Percentiles rank a stretch among this genome's conserved stretches.
phyloP scores from a whole-genome alignment of 2,113 vertebrate genomes.

The Galeopterus variegatus region DNA sequence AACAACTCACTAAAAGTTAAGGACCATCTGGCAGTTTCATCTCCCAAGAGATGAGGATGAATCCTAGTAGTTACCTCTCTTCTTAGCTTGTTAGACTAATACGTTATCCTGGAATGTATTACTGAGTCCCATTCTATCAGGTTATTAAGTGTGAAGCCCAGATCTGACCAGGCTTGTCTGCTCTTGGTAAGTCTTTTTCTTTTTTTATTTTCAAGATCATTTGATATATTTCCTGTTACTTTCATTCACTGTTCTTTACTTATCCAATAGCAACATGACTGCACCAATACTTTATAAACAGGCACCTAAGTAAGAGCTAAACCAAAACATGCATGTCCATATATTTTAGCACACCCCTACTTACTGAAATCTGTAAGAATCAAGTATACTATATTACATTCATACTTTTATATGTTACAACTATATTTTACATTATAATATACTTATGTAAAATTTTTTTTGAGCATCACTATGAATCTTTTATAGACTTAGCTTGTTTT shows the following conservation, averaged over 20 bases:
- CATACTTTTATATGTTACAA: not conserved
- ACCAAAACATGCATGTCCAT: not conserved
- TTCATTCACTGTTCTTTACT: not conserved
- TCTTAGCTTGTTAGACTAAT: not conserved
- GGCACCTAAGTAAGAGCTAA: not conserved
- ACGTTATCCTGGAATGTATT: not conserved
- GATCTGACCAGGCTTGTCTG: not conserved
- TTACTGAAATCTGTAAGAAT: constrained; percentile 38
- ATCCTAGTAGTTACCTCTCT: not conserved
- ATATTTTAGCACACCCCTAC: not conserved
- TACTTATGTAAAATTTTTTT: constrained; percentile 2
- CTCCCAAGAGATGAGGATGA: not conserved
- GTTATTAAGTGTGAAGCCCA: not conserved
- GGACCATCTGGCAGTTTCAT: not conserved
- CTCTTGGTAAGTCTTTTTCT: not conserved
- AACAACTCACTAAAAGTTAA: not conserved
- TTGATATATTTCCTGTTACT: not conserved
- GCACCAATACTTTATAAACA: not conserved
- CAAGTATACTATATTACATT: constrained; percentile 9
- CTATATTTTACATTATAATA: not conserved
- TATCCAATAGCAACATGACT: not conserved
- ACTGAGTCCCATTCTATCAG: not conserved
- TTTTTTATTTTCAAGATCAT: not conserved
- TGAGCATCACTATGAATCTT: not conserved
- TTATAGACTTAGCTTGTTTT: not conserved